Conservation (phyloP, 2,113 vertebrate species). For the Epinephelus cyanopodus region DNA sequence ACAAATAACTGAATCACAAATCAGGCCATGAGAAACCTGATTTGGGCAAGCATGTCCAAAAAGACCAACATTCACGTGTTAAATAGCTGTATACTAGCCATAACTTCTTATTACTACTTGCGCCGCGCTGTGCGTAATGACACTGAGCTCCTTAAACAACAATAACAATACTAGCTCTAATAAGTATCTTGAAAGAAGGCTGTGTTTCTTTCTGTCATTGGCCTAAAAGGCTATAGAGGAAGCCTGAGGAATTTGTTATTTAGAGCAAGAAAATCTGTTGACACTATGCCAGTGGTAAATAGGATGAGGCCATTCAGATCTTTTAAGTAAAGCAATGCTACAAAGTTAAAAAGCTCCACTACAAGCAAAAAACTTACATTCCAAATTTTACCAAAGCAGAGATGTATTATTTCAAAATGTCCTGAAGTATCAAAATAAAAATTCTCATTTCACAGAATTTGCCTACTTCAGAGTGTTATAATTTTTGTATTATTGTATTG, state of each 20-base stretch:
- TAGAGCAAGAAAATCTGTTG: not conserved
- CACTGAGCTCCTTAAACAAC: not conserved
- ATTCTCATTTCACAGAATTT: not conserved
- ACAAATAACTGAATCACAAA: slow-evolving; percentile 27
- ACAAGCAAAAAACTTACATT: not conserved
- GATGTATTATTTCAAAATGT: not conserved
- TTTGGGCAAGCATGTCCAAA: not conserved
- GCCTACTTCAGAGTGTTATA: not conserved
- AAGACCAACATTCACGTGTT: no score
- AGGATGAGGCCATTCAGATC: not conserved
- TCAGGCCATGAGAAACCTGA: not conserved
- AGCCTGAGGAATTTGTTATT: not conserved
- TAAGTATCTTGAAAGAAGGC: no score
- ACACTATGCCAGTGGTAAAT: not conserved
- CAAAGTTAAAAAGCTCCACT: not conserved
- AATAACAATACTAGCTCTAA: not conserved
- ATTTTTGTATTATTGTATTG: not conserved
- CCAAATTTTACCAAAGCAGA: not conserved
- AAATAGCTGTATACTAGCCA: not conserved
- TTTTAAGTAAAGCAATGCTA: not conserved
- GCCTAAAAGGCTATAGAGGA: not conserved
- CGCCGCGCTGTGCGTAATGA: slow-evolving; percentile 8
- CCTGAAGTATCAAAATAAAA: not conserved
- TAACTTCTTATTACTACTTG: not conserved
- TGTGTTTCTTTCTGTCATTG: no score